Percentiles rank a stretch among this genome's conserved stretches.
These are phyloP conservation scores for Macrostomum lignano DNA, from an alignment of 1,140 invertebrate species.

Conservation along the genomic window DNA sequence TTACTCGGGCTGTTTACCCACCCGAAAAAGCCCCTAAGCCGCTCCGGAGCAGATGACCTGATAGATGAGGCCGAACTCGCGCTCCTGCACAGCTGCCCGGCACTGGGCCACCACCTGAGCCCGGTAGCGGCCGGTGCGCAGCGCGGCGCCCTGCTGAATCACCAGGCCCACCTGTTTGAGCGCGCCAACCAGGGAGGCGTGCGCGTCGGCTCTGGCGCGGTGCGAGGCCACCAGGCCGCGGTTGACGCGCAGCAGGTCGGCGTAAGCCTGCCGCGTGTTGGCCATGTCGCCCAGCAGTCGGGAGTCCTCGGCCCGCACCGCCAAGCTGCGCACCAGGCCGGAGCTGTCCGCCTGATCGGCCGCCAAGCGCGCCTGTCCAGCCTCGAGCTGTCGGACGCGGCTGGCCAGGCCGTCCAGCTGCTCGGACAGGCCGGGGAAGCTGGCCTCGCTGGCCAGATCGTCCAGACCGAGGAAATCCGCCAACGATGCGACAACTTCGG, in stretches of 20 bases:
- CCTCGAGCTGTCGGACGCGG: conserved; percentile 37
- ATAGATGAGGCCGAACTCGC: too few species aligned
- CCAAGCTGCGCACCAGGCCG: conserved; percentile 37
- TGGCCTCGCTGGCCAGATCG: conserved; percentile 34
- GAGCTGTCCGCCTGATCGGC: conserved; percentile 43
- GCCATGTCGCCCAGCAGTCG: too few species aligned
- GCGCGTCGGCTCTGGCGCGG: not conserved
- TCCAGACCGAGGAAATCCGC: conserved; percentile 38
- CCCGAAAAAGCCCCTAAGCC: too few species aligned
- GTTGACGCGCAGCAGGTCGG: not conserved
- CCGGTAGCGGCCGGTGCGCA: too few species aligned
- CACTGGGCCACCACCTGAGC: too few species aligned
- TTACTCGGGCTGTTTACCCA: too few species aligned
- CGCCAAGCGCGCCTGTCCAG: conserved; percentile 37
- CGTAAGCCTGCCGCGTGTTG: too few species aligned
- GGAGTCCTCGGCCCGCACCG: conserved; percentile 46
- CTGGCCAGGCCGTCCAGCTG: conserved; percentile 33
- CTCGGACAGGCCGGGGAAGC: conserved; percentile 42
- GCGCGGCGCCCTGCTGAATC: not conserved
- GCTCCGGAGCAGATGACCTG: too few species aligned
- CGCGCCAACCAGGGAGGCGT: not conserved
- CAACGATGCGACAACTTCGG: conserved; percentile 46
- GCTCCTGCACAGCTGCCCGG: too few species aligned
- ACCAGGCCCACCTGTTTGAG: not conserved
- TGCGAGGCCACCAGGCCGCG: not conserved